Evolutionary conservation across 1,140 invertebrate species (phyloP), one percentile per base, ranked within the genome.

Genomic region (Caerostris extrusa): DNA sequence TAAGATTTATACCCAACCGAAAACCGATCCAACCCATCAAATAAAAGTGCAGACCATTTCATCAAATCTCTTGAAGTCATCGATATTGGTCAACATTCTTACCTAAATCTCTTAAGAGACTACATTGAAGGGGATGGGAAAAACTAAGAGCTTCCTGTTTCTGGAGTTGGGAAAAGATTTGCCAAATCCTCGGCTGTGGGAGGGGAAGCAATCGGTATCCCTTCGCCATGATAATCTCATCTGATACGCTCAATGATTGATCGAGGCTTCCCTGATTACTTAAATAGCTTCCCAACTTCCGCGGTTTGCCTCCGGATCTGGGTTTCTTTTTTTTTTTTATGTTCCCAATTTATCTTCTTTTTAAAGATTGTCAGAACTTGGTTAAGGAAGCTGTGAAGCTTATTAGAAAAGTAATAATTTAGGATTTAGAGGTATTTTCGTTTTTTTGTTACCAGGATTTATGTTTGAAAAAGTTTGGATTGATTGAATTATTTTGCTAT

Each of bases 21-120:
- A 77, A 77, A 53, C 71, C 71, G 34, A 77, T 10, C 71, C 71
- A 50, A 8, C 19, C 71, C 71, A 77, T 77, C 71, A 53, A 77
- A 77, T 77, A 83, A 83, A 17, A 10, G 53, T 17, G 19, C 82
- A 14, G 8, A 57, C 55, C 71, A 53, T 81, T 83, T 58, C 55
- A 58, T 83, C 55, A 56, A 77, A 77, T 77, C 71, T 19, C 71
- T 77, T 50, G 34, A 34, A 83, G 85, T 14, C 85, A 87, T 87
- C 85, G 85, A 87, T 87, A 87, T 61, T 87, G 85, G 57, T 61
- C 60, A 61, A 87, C 85, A 87, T 61, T 57, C 85, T 87, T 58
- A 77, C 34, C 82, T 58, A 83, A 83, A 83, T 83, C 82, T 83
- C 56, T 58, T 17, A 56, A 57, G 82, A 58, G 82, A 83, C 19